Conservation (phyloP, 2,113 vertebrate genomes). For the Eulemur rufifrons region DNA sequence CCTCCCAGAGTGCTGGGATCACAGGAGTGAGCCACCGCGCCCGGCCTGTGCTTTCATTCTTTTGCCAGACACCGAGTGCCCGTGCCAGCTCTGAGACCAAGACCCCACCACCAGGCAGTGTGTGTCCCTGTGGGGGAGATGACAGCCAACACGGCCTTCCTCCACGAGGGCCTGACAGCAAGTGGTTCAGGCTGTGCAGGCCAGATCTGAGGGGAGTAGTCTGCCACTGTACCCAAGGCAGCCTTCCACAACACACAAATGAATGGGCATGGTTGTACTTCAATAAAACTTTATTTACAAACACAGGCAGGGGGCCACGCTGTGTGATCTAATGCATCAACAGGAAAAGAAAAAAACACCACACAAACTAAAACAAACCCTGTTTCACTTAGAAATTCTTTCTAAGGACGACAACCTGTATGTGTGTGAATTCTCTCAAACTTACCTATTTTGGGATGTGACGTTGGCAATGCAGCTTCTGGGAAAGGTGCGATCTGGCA, state of each 20-base stretch:
- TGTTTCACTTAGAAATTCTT: fast-evolving
- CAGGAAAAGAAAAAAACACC: neutral
- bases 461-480: constrained; percentile 83
- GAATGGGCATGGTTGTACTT: neutral
- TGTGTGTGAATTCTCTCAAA: fast-evolving
- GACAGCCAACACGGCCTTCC: neutral
- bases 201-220: neutral
- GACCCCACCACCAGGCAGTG: neutral
- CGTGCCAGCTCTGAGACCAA: neutral
- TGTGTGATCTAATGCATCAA: no score
- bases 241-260: neutral
- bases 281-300: neutral
- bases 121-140: no score
- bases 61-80: neutral
- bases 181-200: neutral
- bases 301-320: neutral
- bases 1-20: no score
- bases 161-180: neutral
- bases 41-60: neutral
- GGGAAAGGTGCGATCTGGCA: constrained; percentile 86
- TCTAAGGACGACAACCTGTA: fast-evolving
- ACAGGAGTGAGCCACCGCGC: no score
- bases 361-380: neutral
- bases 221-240: neutral
- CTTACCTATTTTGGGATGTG: constrained; percentile 87